A percentile compares a stretch with the other conserved stretches of the same genome.
These are phyloP conservation scores for Hirundo rustica DNA, from an alignment of 2,797 vertebrate genomes.

Conservation along the genomic window DNA sequence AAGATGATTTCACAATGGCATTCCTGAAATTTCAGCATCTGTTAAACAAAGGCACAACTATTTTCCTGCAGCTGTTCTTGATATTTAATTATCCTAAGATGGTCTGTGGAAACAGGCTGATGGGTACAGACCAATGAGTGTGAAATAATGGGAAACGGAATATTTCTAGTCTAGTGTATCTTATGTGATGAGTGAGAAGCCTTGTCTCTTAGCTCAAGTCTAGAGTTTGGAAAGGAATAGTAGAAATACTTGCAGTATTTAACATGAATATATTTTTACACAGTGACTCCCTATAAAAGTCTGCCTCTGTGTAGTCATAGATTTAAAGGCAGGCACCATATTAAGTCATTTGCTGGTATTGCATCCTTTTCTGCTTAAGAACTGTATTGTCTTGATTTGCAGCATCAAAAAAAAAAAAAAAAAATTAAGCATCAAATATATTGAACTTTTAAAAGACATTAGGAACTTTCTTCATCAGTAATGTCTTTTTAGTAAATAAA, in stretches of 20 bases:
- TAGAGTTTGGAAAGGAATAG: neutral
- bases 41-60: neutral
- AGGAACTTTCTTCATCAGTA: neutral
- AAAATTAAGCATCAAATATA: neutral
- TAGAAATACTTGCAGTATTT: neutral
- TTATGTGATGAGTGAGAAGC: neutral
- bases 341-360: neutral
- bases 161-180: neutral
- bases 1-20: neutral
- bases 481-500: neutral
- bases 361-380: neutral
- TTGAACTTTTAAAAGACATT: neutral
- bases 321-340: neutral
- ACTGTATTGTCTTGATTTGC: neutral
- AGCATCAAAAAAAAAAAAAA: neutral
- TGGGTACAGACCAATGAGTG: rapidly evolving
- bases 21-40: neutral
- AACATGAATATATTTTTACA: neutral
- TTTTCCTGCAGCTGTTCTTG: neutral
- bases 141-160: neutral
- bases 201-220: neutral
- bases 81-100: neutral
- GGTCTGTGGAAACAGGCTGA: neutral
- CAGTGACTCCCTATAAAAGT: neutral
- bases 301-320: neutral